Evolutionary conservation across 2,888 invertebrate genomes (phyloP), one percentile per base, ranked within the genome.

Genomic region (Incurvaria masculella): DNA sequence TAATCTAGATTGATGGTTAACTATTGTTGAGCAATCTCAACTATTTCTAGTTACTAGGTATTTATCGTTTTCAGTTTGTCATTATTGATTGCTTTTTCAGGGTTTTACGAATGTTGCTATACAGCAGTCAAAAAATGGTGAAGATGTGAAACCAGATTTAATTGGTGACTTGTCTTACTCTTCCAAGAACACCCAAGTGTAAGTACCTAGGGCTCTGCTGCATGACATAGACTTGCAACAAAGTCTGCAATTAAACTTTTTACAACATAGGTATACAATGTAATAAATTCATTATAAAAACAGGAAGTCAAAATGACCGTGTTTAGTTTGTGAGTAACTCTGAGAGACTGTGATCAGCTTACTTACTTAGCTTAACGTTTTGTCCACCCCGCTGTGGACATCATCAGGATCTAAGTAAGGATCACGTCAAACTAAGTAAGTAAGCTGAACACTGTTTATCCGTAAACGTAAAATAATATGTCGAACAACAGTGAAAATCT

Each of bases 101-200:
- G 81, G 82, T 55, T 83, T 83, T 53, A 82, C 81, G 45, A 83
- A 83, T 60, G 82, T 81, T 54, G 80, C 72, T 16, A 62, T 81
- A 39, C 78, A 80, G 55, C 75, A 74, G 54, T 72, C 74, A 40
- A 75, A 69, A 55, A 75, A 72, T 65, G 74, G 73, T 41, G 78
- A 74, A 55, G 71, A 80, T 55, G 56, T 64, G 21, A 75, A 72
- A 59, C 61, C 69, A 11, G 78, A 81, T 52, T 62, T 59, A 17
- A 57, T 83, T 52, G 79, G 81, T 51, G 79, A 81, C 52, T 80
- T 80, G 19, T 73, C 81, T 20, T 73, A 81, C 54, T 79, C 80
- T 54, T 65, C 79, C 17, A 81, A 79, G 59, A 81, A 81, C 57
- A 81, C 81, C 47, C 80, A 81, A 65, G 79, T 82, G 82, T 82